Evolutionary conservation across 2,113 vertebrate species (phyloP).

Genomic region (Pangasianodon hypophthalmus): DNA sequence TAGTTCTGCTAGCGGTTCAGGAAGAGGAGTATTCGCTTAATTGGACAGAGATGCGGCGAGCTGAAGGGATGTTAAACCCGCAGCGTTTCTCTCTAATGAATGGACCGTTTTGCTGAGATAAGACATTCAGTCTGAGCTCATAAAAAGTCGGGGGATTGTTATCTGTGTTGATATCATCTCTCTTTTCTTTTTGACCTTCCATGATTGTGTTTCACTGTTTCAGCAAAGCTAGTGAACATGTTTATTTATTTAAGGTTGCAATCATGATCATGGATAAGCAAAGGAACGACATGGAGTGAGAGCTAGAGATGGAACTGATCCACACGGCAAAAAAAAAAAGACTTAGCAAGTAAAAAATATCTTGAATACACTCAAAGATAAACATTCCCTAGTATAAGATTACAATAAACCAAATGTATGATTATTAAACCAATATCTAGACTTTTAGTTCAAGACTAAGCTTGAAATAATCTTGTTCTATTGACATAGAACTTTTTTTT

Average conservation of each 20-base stretch:
- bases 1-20: background rate
- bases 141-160: slow-evolving; percentile 62
- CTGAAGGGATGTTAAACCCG: background rate
- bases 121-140: slow-evolving; percentile 57
- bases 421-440: no score
- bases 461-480: no score
- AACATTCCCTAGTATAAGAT: no score
- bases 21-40: background rate
- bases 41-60: background rate
- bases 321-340: no score
- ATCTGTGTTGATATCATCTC: slow-evolving; percentile 63
- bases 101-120: slow-evolving; percentile 65
- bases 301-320: background rate
- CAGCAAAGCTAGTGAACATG: background rate
- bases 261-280: background rate
- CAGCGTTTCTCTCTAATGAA: slow-evolving; percentile 54
- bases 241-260: background rate
- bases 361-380: no score
- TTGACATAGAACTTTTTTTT: no score
- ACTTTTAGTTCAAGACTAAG: no score
- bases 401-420: no score
- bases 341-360: no score
- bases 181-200: slow-evolving; percentile 24
- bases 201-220: background rate
- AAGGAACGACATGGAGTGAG: background rate